Evolutionary conservation across 2,888 invertebrate species (phyloP).

Genomic region (Druceiella hillmani): DNA sequence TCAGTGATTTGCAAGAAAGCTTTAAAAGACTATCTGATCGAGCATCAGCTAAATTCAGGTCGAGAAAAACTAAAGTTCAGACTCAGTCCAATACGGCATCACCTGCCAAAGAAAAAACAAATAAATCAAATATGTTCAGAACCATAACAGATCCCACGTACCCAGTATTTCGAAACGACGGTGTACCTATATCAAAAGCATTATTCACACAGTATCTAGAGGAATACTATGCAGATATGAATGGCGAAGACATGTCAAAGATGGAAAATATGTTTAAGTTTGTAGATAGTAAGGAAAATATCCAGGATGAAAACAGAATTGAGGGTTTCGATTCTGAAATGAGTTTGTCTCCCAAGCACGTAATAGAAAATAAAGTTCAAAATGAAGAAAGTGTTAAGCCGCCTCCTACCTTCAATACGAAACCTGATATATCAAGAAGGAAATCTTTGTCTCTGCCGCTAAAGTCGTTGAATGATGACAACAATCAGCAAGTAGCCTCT

Average conservation of each 20-base stretch:
- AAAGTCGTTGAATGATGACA: constrained; percentile 56
- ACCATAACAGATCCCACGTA: constrained; percentile 76
- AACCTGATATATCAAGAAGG: constrained; percentile 40
- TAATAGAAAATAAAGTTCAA: constrained; percentile 25
- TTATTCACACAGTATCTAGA: constrained; percentile 66
- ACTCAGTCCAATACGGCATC: constrained; percentile 32
- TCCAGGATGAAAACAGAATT: constrained; percentile 38
- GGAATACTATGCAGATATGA: constrained; percentile 55
- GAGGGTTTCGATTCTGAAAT: constrained; percentile 48
- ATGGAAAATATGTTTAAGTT: constrained; percentile 43
- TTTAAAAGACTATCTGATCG: constrained; percentile 52
- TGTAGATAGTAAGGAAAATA: constrained; percentile 36
- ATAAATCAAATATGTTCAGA: constrained; percentile 48
- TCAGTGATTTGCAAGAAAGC: constrained; percentile 59
- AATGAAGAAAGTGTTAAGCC: constrained; percentile 12
- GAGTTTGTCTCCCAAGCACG: constrained; percentile 36
- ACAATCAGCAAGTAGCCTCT: constrained; percentile 34
- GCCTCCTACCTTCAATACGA: constrained; percentile 9
- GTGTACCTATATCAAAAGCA: constrained; percentile 66
- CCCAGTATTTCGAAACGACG: constrained; percentile 71
- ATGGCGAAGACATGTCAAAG: constrained; percentile 35
- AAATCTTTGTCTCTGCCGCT: constrained; percentile 66
- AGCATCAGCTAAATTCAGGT: constrained; percentile 52
- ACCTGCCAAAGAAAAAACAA: constrained; percentile 33
- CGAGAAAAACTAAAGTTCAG: constrained; percentile 32